phyloP scores from a whole-genome alignment of 2,888 invertebrate species.

The Dascillus cervinus region DNA sequence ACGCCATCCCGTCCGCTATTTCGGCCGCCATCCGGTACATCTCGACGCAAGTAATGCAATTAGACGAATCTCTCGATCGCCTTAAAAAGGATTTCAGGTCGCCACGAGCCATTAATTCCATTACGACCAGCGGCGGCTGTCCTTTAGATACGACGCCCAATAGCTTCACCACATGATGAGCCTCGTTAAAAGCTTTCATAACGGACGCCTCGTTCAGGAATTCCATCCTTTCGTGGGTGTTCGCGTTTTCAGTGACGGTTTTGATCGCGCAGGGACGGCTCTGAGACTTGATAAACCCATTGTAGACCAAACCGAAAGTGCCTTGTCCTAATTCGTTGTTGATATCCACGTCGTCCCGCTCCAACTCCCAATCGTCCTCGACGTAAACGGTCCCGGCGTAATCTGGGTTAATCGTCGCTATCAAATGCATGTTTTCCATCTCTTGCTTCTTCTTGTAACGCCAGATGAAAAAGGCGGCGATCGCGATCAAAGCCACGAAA shows the following conservation, averaged over 20 bases:
- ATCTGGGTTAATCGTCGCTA: slow-evolving; percentile 58
- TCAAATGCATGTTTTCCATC: slow-evolving; percentile 39
- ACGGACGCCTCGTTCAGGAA: slow-evolving; percentile 66
- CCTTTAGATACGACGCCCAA: slow-evolving; percentile 62
- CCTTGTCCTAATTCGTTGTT: slow-evolving; percentile 55
- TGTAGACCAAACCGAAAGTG: slow-evolving; percentile 67
- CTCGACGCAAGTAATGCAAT: slow-evolving; percentile 54
- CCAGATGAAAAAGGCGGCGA: slow-evolving; percentile 24
- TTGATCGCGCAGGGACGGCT: slow-evolving; percentile 51
- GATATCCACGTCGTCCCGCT: slow-evolving; percentile 51
- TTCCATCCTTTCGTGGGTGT: slow-evolving; percentile 49
- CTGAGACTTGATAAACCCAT: slow-evolving; percentile 46
- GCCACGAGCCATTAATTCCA: slow-evolving; percentile 72
- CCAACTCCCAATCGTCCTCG: slow-evolving; percentile 66
- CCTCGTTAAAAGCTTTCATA: slow-evolving; percentile 60
- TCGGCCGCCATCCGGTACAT: slow-evolving; percentile 54
- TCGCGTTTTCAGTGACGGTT: slow-evolving; percentile 54
- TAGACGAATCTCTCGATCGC: slow-evolving; percentile 45
- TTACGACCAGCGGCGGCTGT: slow-evolving; percentile 62
- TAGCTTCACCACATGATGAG: slow-evolving; percentile 61
- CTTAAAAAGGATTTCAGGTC: slow-evolving; percentile 62
- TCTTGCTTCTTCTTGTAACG: slow-evolving; percentile 32
- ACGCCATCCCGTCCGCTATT: slow-evolving; percentile 77
- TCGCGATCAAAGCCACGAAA: slow-evolving; percentile 13
- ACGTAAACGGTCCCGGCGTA: slow-evolving; percentile 52